Conservation (phyloP, 1,140 invertebrate genomes). For the Nilaparvata lugens region DNA sequence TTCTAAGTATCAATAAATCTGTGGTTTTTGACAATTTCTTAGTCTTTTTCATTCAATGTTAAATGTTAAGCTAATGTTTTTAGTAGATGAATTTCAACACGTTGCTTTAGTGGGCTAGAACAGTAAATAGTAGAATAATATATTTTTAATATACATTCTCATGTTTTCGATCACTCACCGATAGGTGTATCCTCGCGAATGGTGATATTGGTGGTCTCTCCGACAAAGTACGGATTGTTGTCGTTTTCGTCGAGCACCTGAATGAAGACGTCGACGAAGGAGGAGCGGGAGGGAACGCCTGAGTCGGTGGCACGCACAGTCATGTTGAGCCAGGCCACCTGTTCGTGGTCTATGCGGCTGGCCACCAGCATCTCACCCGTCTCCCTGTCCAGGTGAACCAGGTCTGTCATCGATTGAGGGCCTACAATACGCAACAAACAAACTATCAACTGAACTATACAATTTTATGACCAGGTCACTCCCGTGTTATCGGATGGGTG, state of each 20-base stretch:
- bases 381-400: slow-evolving; percentile 65
- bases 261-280: slow-evolving; percentile 56
- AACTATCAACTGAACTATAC: not conserved
- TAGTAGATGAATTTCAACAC: no score
- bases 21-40: no score
- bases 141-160: no score
- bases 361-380: slow-evolving; percentile 78
- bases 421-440: slow-evolving; percentile 19
- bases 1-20: no score
- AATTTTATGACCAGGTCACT: no score
- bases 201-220: slow-evolving; percentile 56
- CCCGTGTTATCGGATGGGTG: no score
- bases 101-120: no score
- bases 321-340: slow-evolving; percentile 77
- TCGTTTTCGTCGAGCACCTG: slow-evolving; percentile 87
- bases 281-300: slow-evolving; percentile 61
- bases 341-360: slow-evolving; percentile 79
- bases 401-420: slow-evolving; percentile 42
- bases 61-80: no score
- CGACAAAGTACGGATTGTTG: slow-evolving; percentile 79
- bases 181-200: slow-evolving; percentile 67
- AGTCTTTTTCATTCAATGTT: no score
- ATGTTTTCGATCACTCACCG: no score
- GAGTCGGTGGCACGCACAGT: slow-evolving; percentile 78
- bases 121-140: no score